Base-by-base conservation (phyloP, 2,888 invertebrate species). In the Leptopilina myrica region DNA sequence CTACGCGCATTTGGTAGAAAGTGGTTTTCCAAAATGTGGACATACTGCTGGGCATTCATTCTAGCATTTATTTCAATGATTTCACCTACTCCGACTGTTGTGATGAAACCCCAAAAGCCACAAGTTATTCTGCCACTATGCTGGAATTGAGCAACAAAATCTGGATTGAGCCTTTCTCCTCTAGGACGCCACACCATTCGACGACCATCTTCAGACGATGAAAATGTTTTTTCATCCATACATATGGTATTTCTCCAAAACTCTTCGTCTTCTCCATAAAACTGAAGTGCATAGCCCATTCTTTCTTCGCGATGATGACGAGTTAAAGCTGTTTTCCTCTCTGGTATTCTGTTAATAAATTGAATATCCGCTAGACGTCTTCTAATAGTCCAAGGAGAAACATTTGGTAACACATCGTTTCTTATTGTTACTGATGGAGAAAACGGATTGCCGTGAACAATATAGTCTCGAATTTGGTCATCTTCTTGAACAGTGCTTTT, bases 41-140 rank as follows among this genome's bases (percentile, higher is more conserved):
- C 67, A 66, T 84, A 85, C 1, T 78, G 78, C 11, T 49, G 59
- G 5, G 83, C 76, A 77, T 81, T 79, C 79, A 83, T 81, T 9
- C 77, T 75, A 4, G 66, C 65, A 4, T 67, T 20, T 1, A 82
- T 78, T 76, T 81, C 26, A 2, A 15, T 5, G 5, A 76, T 64
- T 65, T 78, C 76, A 6, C 80, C 80, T 5, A 76, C 75, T n/a
- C 76, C 66, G 73, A 65, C 15, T 8, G 76, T 67, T 49, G 69
- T 59, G 7, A 80, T 78, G 73, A 76, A 80, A 5, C 20, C 80
- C 69, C 80, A 80, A 33, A 76, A 69, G 0, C 76, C 46, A 20
- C 56, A 65, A 5, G 76, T 76, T 12, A 76, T 15, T 49, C 80
- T 43, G 5, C 77, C 75, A 64, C 65, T 75, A 15, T 77, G 40